Conservation (phyloP, 1,140 invertebrate species). For the Bombyx mandarina region DNA sequence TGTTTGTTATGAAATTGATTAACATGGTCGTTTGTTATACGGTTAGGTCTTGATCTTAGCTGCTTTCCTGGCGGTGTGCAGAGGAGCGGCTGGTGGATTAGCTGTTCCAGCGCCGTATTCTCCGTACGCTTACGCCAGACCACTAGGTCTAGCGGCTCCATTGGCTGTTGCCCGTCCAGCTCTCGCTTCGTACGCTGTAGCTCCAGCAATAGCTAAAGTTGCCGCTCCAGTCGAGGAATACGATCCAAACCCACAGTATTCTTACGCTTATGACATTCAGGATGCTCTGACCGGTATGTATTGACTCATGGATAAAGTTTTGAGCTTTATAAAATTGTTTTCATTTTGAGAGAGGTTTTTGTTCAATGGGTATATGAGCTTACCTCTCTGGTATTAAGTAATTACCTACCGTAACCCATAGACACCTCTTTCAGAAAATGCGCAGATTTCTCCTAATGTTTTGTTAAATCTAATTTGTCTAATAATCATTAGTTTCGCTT, state of each 20-base stretch:
- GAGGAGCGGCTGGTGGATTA: constrained; percentile 30
- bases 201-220: constrained; percentile 27
- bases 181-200: constrained; percentile 17
- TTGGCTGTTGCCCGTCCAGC: constrained; percentile 31
- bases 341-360: no score
- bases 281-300: constrained; percentile 70
- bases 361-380: no score
- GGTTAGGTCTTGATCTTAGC: constrained; percentile 35
- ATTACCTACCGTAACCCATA: no score
- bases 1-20: no score
- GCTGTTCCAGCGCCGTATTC: constrained; percentile 30
- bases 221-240: constrained; percentile 67
- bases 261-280: constrained; percentile 78
- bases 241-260: constrained; percentile 77
- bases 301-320: not conserved
- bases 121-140: constrained; percentile 29
- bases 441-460: no score
- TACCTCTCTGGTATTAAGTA: no score
- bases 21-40: no score
- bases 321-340: not conserved
- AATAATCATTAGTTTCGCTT: no score
- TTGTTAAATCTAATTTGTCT: no score
- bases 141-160: constrained; percentile 15
- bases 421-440: no score
- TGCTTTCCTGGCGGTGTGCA: constrained; percentile 36